Conservation (phyloP, 2,888 invertebrate genomes). For the Tetrapedia diversipes region DNA sequence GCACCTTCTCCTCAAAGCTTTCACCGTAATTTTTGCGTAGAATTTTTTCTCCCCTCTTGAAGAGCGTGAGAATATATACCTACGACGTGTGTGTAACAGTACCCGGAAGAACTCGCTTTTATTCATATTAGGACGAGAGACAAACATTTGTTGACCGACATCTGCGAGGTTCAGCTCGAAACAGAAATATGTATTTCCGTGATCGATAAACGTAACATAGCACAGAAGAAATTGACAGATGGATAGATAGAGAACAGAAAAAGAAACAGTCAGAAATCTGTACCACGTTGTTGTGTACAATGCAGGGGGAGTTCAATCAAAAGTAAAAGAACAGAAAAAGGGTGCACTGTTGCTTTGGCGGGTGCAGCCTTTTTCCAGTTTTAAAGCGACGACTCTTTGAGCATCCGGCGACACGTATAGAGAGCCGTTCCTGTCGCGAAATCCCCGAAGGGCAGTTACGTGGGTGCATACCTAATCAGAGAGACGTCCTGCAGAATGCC, state of each 20-base stretch:
- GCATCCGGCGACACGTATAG: constrained; percentile 57
- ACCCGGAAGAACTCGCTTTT: not conserved
- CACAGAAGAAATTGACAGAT: not conserved
- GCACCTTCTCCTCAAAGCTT: not conserved
- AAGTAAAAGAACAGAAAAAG: constrained; percentile 25
- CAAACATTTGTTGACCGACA: not conserved
- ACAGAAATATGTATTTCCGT: not conserved
- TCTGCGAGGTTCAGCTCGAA: not conserved
- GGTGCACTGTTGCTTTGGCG: constrained; percentile 15
- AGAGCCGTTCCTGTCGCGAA: constrained; percentile 50
- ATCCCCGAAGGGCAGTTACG: constrained; percentile 55
- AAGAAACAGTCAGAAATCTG: too few species aligned
- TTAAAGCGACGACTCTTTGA: constrained; percentile 52
- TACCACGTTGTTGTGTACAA: not conserved
- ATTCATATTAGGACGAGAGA: not conserved
- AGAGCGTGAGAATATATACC: not conserved
- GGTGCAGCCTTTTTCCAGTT: constrained; percentile 41
- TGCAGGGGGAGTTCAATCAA: constrained; percentile 24
- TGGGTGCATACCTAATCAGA: constrained; percentile 65
- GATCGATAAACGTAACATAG: not conserved
- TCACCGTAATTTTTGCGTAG: not conserved
- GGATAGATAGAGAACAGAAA: not conserved
- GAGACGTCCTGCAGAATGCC: constrained; percentile 52
- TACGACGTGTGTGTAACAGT: too few species aligned
- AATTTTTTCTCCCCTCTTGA: not conserved